Evolutionary conservation across 2,113 vertebrate species (phyloP).

Genomic region (Gorsachius goisagi): DNA sequence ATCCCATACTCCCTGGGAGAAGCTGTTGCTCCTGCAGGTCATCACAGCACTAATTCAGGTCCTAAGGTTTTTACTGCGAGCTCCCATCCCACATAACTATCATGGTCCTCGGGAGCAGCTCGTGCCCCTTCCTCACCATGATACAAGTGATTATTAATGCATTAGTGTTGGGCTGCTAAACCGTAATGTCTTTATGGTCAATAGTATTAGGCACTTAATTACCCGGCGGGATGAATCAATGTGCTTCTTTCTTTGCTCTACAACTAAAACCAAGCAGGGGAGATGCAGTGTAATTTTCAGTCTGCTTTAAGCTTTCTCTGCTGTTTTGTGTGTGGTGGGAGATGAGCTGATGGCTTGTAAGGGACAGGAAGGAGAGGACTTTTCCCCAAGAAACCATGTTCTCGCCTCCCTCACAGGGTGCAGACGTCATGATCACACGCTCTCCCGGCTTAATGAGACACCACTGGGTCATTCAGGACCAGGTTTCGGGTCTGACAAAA

Average conservation of each 20-base stretch:
- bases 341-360: not conserved
- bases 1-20: not conserved
- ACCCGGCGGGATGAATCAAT: slow-evolving; percentile 5
- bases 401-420: not conserved
- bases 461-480: not conserved
- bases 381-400: not conserved
- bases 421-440: not conserved
- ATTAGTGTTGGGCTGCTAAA: slow-evolving; percentile 23
- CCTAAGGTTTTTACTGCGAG: fast-evolving
- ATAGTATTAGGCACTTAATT: slow-evolving; percentile 50
- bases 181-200: slow-evolving; percentile 25
- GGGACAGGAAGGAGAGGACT: not conserved
- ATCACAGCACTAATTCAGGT: not conserved
- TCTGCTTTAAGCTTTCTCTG: not conserved
- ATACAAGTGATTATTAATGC: not conserved
- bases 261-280: slow-evolving; percentile 6
- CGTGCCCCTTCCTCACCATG: not conserved
- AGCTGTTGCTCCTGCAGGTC: not conserved
- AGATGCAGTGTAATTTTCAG: not conserved
- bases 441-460: not conserved
- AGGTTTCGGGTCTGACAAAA: not conserved
- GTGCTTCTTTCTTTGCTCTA: slow-evolving; percentile 22
- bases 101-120: not conserved
- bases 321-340: fast-evolving
- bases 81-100: not conserved